Conservation (phyloP, 2,888 invertebrate species). For the Acanthacorydalis orientalis region DNA sequence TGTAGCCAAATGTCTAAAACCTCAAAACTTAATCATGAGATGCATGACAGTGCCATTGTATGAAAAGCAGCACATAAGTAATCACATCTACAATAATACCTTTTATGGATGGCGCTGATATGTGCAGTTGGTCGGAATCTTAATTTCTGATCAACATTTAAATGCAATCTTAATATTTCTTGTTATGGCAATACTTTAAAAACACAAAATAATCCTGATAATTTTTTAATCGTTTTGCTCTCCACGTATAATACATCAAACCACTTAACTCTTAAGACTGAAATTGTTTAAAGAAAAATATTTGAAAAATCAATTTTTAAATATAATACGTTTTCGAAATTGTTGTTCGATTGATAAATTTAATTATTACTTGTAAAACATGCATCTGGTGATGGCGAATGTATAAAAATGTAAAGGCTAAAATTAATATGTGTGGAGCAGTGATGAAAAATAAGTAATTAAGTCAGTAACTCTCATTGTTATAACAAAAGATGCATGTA, state of each 20-base stretch:
- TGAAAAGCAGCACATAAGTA: too few species aligned
- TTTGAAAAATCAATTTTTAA: slow-evolving; percentile 4
- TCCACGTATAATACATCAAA: background rate
- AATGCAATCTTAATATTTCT: background rate
- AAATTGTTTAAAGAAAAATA: slow-evolving; percentile 7
- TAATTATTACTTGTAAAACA: background rate
- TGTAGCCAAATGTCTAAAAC: too few species aligned
- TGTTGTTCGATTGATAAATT: slow-evolving; percentile 7
- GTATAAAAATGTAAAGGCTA: background rate
- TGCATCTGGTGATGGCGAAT: background rate
- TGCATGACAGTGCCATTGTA: too few species aligned
- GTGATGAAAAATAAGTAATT: background rate
- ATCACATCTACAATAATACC: too few species aligned
- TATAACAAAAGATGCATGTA: background rate
- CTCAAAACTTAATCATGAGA: too few species aligned
- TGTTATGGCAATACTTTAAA: slow-evolving; percentile 2
- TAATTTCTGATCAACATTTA: too few species aligned
- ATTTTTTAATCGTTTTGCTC: too few species aligned
- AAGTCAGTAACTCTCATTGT: too few species aligned
- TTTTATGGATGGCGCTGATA: too few species aligned
- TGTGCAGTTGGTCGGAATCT: too few species aligned
- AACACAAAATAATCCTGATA: background rate
- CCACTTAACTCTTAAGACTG: slow-evolving; percentile 7
- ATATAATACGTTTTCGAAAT: slow-evolving; percentile 7
- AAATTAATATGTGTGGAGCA: background rate